Evolutionary conservation across 2,888 invertebrate genomes (phyloP), one percentile per base, ranked within the genome.

Genomic region (Lypha dubia): DNA sequence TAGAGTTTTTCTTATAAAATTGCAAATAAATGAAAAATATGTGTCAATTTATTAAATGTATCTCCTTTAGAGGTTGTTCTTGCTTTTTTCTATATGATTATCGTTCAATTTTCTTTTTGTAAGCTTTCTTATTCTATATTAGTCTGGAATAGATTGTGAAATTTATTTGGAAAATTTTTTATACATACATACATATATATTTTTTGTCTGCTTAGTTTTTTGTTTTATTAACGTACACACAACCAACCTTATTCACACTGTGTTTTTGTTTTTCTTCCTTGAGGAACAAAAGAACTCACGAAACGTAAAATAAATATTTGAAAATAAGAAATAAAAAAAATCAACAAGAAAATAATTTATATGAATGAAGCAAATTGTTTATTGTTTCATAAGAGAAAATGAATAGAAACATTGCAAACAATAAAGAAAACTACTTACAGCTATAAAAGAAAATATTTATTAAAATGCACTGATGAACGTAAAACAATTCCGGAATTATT

Each of bases 121-220:
- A 20, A 41, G 11, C 53, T 15, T 63, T 38, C 35, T 24, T 20
- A 44, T 46, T 49, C 7, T 13, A 5, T 51, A 63, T 60, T 77
- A 68, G 41, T 53, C 62, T 53, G 17, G 22, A 63, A 70, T 62
- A 63, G 41, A 63, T 70, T 67, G 41, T 70, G n/a, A 49, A 63
- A 70, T 82, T 82, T 70, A 82, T 76, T 76, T 82, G 28, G 28
- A 65, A 70, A 75, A 63, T 70, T 58, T 28, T 11, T 49, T n/a
- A n/a, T n/a, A n/a, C n/a, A n/a, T n/a, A n/a, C n/a, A n/a, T n/a
- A n/a, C n/a, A n/a, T n/a, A n/a, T n/a, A n/a, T n/a, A n/a, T n/a
- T 22, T 49, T 49, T 49, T 49, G 6, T 7, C n/a, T n/a, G n/a
- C n/a, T n/a, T n/a, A n/a, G n/a, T n/a, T n/a, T 41, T 62, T 62